These are phyloP conservation scores for Monochamus alternatus DNA, from an alignment of 2,888 invertebrate genomes.

Conservation along the genomic window DNA sequence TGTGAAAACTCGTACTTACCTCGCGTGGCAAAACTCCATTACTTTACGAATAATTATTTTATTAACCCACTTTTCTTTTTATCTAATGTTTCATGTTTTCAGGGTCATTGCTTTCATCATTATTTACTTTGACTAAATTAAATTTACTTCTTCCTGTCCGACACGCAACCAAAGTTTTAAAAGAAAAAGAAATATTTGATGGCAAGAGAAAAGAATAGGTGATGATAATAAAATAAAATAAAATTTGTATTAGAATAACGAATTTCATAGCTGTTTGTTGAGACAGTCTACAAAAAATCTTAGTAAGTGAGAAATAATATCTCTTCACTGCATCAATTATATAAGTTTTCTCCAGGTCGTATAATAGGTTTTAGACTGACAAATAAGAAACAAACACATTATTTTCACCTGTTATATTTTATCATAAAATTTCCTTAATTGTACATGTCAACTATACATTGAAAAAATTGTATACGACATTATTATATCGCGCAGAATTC, in stretches of 20 bases:
- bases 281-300: too few species aligned
- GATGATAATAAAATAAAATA: neutral
- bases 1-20: neutral
- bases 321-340: too few species aligned
- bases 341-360: too few species aligned
- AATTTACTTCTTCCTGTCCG: neutral
- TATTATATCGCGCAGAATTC: too few species aligned
- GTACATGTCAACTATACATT: too few species aligned
- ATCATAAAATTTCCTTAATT: too few species aligned
- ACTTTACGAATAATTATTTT: slow-evolving; percentile 4
- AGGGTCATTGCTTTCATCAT: slow-evolving; percentile 8
- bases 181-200: neutral
- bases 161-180: neutral
- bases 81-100: slow-evolving; percentile 8
- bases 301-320: too few species aligned
- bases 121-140: neutral
- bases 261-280: too few species aligned
- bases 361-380: neutral
- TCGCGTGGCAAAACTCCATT: neutral
- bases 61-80: slow-evolving; percentile 5
- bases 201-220: neutral
- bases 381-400: too few species aligned
- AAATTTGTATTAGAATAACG: neutral
- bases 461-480: too few species aligned
- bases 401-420: too few species aligned